A percentile compares a stretch with the other conserved stretches of the same genome.
These are phyloP conservation scores for Bursaphelenchus okinawaensis DNA, from an alignment of 2,888 invertebrate genomes.

Conservation along the genomic window DNA sequence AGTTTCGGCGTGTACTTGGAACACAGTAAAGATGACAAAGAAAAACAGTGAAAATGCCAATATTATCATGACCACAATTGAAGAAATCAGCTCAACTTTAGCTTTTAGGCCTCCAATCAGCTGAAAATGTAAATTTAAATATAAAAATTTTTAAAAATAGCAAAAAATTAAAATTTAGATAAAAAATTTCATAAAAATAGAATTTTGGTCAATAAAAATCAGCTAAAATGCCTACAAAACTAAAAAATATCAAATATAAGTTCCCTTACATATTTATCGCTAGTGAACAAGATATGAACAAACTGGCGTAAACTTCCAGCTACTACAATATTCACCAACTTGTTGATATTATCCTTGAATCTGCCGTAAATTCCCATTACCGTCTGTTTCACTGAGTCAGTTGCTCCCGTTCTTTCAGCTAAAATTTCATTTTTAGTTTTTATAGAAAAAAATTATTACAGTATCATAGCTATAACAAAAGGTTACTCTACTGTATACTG, in stretches of 20 bases:
- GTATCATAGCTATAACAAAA: too few relatives aligned
- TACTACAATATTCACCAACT: conserved; percentile 48
- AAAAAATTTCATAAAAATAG: background rate
- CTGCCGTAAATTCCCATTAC: conserved; percentile 29
- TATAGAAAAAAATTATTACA: too few relatives aligned
- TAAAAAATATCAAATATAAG: too few relatives aligned
- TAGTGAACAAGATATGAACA: conserved; percentile 42
- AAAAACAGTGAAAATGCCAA: conserved; percentile 45
- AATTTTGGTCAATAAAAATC: too few relatives aligned
- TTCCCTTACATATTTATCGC: conserved; percentile 30
- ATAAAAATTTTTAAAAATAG: background rate
- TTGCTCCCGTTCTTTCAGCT: conserved; percentile 42
- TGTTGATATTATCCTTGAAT: conserved; percentile 28
- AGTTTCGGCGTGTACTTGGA: conserved; percentile 52
- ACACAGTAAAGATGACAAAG: conserved; percentile 43
- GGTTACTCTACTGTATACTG: too few relatives aligned
- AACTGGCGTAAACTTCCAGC: conserved; percentile 56
- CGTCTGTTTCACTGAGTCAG: conserved; percentile 21
- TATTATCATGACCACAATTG: conserved; percentile 50
- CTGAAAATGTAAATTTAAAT: conserved; percentile 18
- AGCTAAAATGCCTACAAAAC: too few relatives aligned
- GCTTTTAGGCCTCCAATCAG: conserved; percentile 27
- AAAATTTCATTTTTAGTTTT: too few relatives aligned
- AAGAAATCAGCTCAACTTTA: conserved; percentile 54
- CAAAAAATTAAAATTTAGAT: conserved; percentile 13